Conservation (phyloP, 1,140 invertebrate species). For the Stratiolaelaps scimitus region DNA sequence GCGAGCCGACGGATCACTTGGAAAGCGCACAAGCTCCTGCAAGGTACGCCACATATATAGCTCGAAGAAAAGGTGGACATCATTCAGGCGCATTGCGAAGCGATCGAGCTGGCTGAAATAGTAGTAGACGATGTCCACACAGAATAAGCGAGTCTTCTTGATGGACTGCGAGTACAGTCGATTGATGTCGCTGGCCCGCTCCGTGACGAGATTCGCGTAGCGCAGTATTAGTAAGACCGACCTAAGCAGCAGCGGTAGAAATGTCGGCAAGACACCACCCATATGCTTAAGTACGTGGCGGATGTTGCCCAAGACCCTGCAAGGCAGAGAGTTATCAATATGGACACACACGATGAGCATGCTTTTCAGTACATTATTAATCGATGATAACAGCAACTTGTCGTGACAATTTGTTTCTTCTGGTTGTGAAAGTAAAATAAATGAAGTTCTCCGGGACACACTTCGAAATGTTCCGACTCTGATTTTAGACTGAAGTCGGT, state of each 20-base stretch:
- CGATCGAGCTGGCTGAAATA: slow-evolving; percentile 67
- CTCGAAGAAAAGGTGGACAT: slow-evolving; percentile 61
- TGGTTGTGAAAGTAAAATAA: too few relatives aligned
- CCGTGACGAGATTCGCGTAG: neutral
- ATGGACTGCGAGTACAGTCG: slow-evolving; percentile 4
- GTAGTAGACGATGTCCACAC: neutral
- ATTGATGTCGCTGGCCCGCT: slow-evolving; percentile 1
- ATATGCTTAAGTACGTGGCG: neutral
- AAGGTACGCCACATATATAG: slow-evolving; percentile 67
- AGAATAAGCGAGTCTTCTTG: neutral
- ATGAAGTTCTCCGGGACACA: too few relatives aligned
- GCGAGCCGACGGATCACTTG: neutral
- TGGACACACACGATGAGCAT: too few relatives aligned
- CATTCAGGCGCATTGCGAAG: slow-evolving; percentile 55
- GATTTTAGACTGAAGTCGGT: too few relatives aligned
- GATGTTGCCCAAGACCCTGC: neutral
- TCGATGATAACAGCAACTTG: too few relatives aligned
- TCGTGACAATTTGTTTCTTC: too few relatives aligned
- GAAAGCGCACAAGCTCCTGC: slow-evolving; percentile 39
- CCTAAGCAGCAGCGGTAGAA: slow-evolving; percentile 8
- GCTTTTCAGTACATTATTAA: too few relatives aligned
- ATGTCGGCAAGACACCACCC: slow-evolving; percentile 10
- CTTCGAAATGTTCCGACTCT: too few relatives aligned
- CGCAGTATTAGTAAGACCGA: neutral
- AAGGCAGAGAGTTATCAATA: neutral